Conservation (phyloP, 2,888 invertebrate genomes). For the Lucinisca nassula region DNA sequence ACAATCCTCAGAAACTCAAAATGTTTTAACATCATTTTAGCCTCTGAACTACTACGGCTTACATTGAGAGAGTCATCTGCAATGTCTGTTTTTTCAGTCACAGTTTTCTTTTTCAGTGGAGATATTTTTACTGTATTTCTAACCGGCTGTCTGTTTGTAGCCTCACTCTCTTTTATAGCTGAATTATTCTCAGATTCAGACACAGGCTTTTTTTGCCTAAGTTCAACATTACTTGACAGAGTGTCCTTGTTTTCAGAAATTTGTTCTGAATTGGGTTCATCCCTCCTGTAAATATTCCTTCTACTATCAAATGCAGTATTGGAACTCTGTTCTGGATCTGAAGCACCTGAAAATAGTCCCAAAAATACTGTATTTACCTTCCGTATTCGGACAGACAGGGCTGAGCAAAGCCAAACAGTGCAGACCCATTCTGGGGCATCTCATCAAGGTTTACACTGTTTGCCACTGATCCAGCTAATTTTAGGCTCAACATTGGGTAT, state of each 20-base stretch:
- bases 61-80: slow-evolving; percentile 63
- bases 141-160: not conserved
- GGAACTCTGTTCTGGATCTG: not conserved
- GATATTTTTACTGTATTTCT: slow-evolving; percentile 66
- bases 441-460: too few relatives aligned
- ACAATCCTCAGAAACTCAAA: slow-evolving; percentile 78
- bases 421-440: too few relatives aligned
- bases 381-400: too few relatives aligned
- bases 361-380: too few relatives aligned
- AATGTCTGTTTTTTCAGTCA: slow-evolving; percentile 20
- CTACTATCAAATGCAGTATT: not conserved
- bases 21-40: slow-evolving; percentile 73
- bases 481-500: too few relatives aligned
- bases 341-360: not conserved
- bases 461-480: too few relatives aligned
- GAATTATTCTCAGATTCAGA: not conserved
- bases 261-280: not conserved
- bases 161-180: not conserved
- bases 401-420: too few relatives aligned
- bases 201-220: not conserved
- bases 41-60: slow-evolving; percentile 66
- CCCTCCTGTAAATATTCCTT: not conserved
- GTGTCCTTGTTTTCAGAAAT: not conserved
- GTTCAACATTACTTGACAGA: not conserved
- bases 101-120: slow-evolving; percentile 50